These are phyloP conservation scores for Leucopsar rothschildi DNA, from an alignment of 2,113 vertebrate species.

Conservation along the genomic window DNA sequence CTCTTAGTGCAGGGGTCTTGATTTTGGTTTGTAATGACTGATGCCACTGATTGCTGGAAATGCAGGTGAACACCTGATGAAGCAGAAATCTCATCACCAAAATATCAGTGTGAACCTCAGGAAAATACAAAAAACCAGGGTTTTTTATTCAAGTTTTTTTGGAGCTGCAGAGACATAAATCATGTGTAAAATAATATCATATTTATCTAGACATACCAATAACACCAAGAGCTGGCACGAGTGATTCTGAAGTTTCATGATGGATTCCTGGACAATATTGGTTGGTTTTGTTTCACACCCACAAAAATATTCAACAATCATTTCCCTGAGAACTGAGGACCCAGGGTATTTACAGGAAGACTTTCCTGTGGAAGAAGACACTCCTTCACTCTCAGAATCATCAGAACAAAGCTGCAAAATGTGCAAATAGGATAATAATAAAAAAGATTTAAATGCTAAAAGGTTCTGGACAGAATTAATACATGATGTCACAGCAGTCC, in stretches of 20 bases:
- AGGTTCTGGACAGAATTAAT: not conserved
- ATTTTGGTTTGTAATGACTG: not conserved
- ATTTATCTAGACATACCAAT: not conserved
- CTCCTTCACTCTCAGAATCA: not conserved
- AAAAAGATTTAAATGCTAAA: not conserved
- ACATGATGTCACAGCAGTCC: not conserved
- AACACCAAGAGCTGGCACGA: not conserved
- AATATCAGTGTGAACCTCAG: not conserved
- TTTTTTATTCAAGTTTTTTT: not conserved
- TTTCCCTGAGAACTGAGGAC: not conserved
- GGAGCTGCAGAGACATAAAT: not conserved
- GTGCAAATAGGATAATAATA: not conserved
- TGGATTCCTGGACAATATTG: not conserved
- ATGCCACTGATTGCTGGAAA: not conserved
- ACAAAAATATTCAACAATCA: not conserved
- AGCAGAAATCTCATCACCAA: not conserved
- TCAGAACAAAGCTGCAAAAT: not conserved
- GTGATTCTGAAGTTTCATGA: not conserved
- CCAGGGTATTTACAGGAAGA: not conserved
- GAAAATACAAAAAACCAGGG: not conserved
- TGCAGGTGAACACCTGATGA: not conserved
- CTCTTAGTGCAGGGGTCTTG: not conserved
- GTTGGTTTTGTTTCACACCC: not conserved
- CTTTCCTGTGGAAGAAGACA: not conserved
- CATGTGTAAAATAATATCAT: not conserved